phyloP scores from a whole-genome alignment of 2,888 invertebrate genomes.

The Myopa tessellatipennis region DNA sequence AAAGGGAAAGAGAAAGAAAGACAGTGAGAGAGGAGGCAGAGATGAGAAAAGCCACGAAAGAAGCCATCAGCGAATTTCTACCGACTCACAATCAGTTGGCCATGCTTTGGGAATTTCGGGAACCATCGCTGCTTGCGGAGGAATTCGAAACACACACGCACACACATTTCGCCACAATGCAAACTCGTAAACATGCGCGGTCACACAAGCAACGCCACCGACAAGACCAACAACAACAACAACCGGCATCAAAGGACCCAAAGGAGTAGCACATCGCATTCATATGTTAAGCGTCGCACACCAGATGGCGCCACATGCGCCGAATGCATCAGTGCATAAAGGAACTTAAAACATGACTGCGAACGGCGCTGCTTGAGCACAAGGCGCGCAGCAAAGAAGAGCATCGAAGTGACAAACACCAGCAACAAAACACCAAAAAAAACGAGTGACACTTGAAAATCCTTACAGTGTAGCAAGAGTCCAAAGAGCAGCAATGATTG shows the following conservation, averaged over 20 bases:
- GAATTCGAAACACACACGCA: neutral
- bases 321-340: slow-evolving; percentile 27
- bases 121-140: neutral
- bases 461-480: slow-evolving; percentile 2
- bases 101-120: slow-evolving; percentile 18
- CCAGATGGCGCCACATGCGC: slow-evolving; percentile 27
- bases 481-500: neutral
- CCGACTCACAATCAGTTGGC: slow-evolving; percentile 29
- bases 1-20: neutral
- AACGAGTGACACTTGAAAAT: neutral
- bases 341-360: slow-evolving; percentile 20
- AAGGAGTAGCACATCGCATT: slow-evolving; percentile 15
- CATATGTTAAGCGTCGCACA: slow-evolving; percentile 29
- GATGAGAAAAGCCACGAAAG: neutral
- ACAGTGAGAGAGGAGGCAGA: neutral
- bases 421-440: neutral
- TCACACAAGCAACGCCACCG: neutral
- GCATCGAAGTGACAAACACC: neutral
- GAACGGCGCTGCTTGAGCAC: neutral
- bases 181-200: slow-evolving; percentile 19
- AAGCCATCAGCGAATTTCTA: slow-evolving; percentile 7
- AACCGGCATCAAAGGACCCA: slow-evolving; percentile 9
- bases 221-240: neutral
- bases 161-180: neutral
- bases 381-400: neutral